These are phyloP conservation scores for Nesometra sesokonis DNA, from an alignment of 35 echinoderm and acorn worm species.

Conservation along the genomic window DNA sequence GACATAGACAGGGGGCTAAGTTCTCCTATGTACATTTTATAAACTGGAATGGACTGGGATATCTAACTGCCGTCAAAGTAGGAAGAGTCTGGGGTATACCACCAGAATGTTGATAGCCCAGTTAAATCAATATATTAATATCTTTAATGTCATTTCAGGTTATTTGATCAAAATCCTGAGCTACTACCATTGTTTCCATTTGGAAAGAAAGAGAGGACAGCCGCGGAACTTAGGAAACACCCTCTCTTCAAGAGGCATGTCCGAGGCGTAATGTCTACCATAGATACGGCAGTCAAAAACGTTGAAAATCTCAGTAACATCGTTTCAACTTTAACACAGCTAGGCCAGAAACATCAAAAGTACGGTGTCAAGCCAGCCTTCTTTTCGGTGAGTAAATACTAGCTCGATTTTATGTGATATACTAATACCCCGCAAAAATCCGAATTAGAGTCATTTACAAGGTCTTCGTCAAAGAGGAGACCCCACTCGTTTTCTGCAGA, in stretches of 20 bases:
- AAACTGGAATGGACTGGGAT: too few relatives aligned
- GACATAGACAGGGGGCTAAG: too few relatives aligned
- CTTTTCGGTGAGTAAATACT: slow-evolving; percentile 9
- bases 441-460: too few relatives aligned
- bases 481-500: too few relatives aligned
- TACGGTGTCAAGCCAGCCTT: slow-evolving; percentile 14
- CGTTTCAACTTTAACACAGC: slow-evolving; percentile 14
- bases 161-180: slow-evolving; percentile 31
- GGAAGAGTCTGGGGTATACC: too few relatives aligned
- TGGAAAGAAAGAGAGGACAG: slow-evolving; percentile 1
- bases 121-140: too few relatives aligned
- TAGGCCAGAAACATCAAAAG: slow-evolving; percentile 8
- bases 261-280: slow-evolving; percentile 1
- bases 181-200: slow-evolving; percentile 17
- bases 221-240: slow-evolving; percentile 5
- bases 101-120: too few relatives aligned
- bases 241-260: slow-evolving; percentile 13
- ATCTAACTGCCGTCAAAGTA: too few relatives aligned
- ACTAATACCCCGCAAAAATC: too few relatives aligned
- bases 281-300: slow-evolving; percentile 6
- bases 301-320: slow-evolving; percentile 1
- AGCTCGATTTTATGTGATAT: too few relatives aligned
- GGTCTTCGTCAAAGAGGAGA: too few relatives aligned
- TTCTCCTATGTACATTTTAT: too few relatives aligned
- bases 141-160: slow-evolving; percentile 9